Evolutionary conservation across 2,113 vertebrate species (phyloP), one percentile per base, ranked within the genome.

Genomic region (Vulpes vulpes): DNA sequence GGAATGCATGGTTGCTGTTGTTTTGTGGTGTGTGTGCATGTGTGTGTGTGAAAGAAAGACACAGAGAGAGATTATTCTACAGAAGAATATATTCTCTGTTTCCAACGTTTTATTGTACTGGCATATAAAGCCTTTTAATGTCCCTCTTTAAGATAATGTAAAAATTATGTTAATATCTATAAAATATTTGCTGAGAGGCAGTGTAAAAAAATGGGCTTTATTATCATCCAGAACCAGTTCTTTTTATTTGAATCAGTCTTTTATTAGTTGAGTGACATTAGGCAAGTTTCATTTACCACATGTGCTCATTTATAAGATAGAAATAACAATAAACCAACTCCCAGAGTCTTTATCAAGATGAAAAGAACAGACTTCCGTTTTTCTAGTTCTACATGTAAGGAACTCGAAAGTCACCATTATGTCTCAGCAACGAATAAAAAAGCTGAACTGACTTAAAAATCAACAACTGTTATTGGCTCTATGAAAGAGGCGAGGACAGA

Each of bases 191-290:
- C 76, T 83, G 51, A 88, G 53, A 23, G 19, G 14, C 23, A 51
- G n/a, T 23, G 11, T 65, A 25, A 82, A 83, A 80, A 89, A 57
- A 19, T 89, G 35, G 53, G 10, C 62, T 73, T 69, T 71, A n/a
- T 35, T 22, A 27, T 71, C 43, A 38, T 84, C 57, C 12, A 93
- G n/a, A 57, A 67, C 7, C 2, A 82, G 25, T 14, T 87, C 2
- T 25, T 69, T 83, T 49, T 71, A 22, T 78, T 8, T 71, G 43
- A 69, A 57, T 88, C 19, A 38, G 32, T 76, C 23, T 78, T 65
- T 81, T 91, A 79, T 89, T 90, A 71, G 59, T 93, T 96, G 67
- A 93, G 43, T 62, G 74, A 71, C 11, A 67, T 69, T 93, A 76
- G 49, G 38, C 35, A 93, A 60, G 73, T 90, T 88, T 90, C 51